A percentile compares a stretch with the other conserved stretches of the same genome.
These are phyloP conservation scores for Porites australiensis DNA, from an alignment of 64 coral and sea anemone genomes.

Conservation along the genomic window DNA sequence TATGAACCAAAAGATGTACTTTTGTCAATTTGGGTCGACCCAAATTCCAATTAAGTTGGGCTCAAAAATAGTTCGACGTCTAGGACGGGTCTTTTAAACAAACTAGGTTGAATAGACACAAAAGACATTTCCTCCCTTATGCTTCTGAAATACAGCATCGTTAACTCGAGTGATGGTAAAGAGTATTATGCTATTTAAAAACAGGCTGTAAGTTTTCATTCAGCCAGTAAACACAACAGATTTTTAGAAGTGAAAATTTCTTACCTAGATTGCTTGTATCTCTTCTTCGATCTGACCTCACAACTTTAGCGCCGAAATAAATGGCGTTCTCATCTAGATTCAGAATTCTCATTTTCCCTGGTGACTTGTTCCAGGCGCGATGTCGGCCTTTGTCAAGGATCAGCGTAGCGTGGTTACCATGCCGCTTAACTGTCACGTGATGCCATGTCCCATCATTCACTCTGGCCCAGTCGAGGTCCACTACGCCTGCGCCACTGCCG, in stretches of 20 bases:
- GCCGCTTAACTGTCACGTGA: conserved; percentile 89
- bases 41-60: no score
- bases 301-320: conserved; percentile 94
- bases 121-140: no score
- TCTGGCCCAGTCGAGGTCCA: conserved; percentile 82
- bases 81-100: no score
- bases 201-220: background rate
- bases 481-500: conserved; percentile 88
- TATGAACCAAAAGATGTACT: no score
- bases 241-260: background rate
- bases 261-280: conserved; percentile 53
- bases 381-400: conserved; percentile 82
- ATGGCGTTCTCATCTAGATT: conserved; percentile 93
- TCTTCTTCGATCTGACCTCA: conserved; percentile 56
- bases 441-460: conserved; percentile 97
- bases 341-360: conserved; percentile 94
- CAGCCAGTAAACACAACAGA: background rate
- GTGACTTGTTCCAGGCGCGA: conserved; percentile 80
- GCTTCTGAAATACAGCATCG: no score
- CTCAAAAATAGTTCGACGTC: no score
- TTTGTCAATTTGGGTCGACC: no score
- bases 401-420: conserved; percentile 93
- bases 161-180: no score
- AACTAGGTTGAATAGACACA: no score
- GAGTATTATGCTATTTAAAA: background rate